A percentile compares a stretch with the other conserved stretches of the same genome.
Evolutionary conservation across 1,140 invertebrate species (phyloP).

Genomic region (Cydia fagiglandana): DNA sequence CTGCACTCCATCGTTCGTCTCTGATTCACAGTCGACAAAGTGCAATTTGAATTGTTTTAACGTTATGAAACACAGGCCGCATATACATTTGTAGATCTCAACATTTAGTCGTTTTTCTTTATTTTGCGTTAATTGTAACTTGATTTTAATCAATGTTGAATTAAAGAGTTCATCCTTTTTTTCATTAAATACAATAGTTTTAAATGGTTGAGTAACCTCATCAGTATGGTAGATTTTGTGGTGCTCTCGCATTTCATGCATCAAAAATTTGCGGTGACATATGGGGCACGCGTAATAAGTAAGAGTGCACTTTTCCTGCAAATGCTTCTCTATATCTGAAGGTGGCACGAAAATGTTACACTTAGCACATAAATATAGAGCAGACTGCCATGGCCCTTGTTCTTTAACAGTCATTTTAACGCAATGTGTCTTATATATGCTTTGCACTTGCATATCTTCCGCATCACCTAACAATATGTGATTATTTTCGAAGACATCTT

Average conservation of each 20-base stretch:
- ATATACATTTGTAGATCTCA: constrained; percentile 5
- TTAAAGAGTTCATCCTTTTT: not conserved
- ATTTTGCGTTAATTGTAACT: not conserved
- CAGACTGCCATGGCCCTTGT: not conserved
- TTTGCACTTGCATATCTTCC: not conserved
- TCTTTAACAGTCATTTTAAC: not conserved
- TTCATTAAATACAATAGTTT: not conserved
- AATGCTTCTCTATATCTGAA: not conserved
- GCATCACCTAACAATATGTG: not conserved
- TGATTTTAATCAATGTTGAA: not conserved
- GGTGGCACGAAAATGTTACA: not conserved
- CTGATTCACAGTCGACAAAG: not conserved
- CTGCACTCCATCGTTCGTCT: not conserved
- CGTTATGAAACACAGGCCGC: not conserved
- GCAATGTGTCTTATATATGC: not conserved
- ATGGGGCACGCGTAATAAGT: not conserved
- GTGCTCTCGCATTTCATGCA: not conserved
- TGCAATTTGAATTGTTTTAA: not conserved
- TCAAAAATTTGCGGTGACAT: not conserved
- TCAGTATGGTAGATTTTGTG: constrained; percentile 2
- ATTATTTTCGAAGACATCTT: not conserved
- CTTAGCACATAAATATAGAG: not conserved
- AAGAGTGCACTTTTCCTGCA: not conserved
- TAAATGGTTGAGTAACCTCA: not conserved
- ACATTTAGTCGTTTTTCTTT: not conserved